Evolutionary conservation across 2,113 vertebrate genomes (phyloP), one percentile per base, ranked within the genome.

Genomic region (Thymallus thymallus): DNA sequence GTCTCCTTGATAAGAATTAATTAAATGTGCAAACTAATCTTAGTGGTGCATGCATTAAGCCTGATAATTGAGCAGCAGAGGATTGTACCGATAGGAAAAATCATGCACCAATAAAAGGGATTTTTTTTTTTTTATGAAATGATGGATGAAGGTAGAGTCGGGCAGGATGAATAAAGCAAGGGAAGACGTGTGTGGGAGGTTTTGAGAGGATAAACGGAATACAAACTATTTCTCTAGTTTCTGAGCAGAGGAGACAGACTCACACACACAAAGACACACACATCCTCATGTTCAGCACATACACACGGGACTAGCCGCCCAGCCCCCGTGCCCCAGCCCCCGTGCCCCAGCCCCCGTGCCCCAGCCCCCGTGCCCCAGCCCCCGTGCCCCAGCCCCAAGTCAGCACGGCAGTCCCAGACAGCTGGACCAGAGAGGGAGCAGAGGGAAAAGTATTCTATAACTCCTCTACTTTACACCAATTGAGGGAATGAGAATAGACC

Each of bases 1-100:
- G 91, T 83, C 89, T 90, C 85, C 89, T 93, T 91, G 91, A 94
- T 93, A 92, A 92, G 90, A 92, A 92, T 92, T 91, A 90, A 93
- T 93, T 91, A 91, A 88, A 91, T 92, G 90, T 92, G 91, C 88
- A 88, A 91, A 92, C 88, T 88, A 91, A 93, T 93, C 90, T 88
- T 90, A 86, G 87, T 85, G 87, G 87, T 80, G 85, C 87, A 91
- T 85, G 87, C 86, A 89, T 89, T 85, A 88, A 83, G 84, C 82
- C 85, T 86, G 90, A 93, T 90, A 89, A 89, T 82, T 90, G 86
- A 88, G 88, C 79, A 86, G 82, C 86, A 76, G 29, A 48, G 85
- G 88, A 89, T 90, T 80, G 87, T 82, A 75, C 66, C 90, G 78
- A 90, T 90, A 86, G 83, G 20, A 45, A 45, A 55, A 41, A 48